Percentiles rank a stretch among this genome's conserved stretches.
These are phyloP conservation scores for Meloidogyne hapla DNA, from an alignment of 1,140 invertebrate species.

Conservation along the genomic window DNA sequence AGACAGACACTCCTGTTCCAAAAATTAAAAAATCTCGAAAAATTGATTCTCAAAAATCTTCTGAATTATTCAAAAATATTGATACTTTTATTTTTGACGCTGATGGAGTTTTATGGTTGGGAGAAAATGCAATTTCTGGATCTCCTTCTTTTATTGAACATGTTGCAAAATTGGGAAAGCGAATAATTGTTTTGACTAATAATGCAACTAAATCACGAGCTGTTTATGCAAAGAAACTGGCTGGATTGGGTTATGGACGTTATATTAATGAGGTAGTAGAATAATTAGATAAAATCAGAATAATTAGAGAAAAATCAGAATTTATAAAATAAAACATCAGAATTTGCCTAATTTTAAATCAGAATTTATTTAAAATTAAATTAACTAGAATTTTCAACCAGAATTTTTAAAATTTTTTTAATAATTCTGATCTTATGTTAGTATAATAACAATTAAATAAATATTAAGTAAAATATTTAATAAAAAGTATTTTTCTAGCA, in stretches of 20 bases:
- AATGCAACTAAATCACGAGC: slow-evolving; percentile 61
- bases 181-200: slow-evolving; percentile 60
- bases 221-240: slow-evolving; percentile 59
- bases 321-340: slow-evolving; percentile 2
- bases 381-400: neutral
- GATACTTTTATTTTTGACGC: slow-evolving; percentile 64
- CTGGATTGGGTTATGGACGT: slow-evolving; percentile 51
- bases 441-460: neutral
- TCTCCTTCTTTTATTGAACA: slow-evolving; percentile 55
- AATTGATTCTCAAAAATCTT: slow-evolving; percentile 41
- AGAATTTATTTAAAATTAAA: neutral
- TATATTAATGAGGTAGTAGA: slow-evolving; percentile 24
- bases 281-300: neutral
- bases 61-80: slow-evolving; percentile 43
- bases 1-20: neutral
- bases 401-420: too few species aligned
- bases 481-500: slow-evolving; percentile 27
- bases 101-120: slow-evolving; percentile 61
- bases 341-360: neutral
- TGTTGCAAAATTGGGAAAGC: slow-evolving; percentile 43
- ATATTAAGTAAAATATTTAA: neutral
- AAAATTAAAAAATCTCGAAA: slow-evolving; percentile 15
- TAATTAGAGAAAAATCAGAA: neutral
- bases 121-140: slow-evolving; percentile 54
- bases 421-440: too few species aligned